Evolutionary conservation across 1,140 invertebrate genomes (phyloP).

Genomic region (Pseudomyrmex cubaensis): DNA sequence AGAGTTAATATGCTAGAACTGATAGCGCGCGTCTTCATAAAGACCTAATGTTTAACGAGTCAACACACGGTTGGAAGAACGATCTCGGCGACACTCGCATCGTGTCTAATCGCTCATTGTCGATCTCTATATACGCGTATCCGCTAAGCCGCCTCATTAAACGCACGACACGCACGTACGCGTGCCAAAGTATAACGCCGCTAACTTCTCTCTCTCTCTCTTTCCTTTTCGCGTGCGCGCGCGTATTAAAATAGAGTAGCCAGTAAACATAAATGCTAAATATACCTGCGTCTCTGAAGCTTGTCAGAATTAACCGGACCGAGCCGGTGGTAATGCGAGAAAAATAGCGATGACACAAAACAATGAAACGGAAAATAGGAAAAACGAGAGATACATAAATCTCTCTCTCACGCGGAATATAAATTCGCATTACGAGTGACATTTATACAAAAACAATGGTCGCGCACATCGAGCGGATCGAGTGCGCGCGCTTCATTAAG

Average conservation of each 20-base stretch:
- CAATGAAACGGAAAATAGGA: background rate
- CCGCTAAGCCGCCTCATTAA: slow-evolving; percentile 14
- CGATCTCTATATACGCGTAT: slow-evolving; percentile 22
- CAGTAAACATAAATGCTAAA: slow-evolving; percentile 74
- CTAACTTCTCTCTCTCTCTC: slow-evolving; percentile 27
- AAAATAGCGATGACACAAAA: slow-evolving; percentile 51
- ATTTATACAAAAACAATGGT: background rate
- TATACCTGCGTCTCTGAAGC: slow-evolving; percentile 58
- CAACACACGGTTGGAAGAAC: background rate
- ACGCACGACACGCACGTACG: background rate
- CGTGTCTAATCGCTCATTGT: slow-evolving; percentile 9
- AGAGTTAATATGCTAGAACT: background rate
- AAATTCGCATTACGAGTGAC: background rate
- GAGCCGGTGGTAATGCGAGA: slow-evolving; percentile 49
- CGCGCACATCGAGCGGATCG: background rate
- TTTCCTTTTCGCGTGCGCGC: background rate
- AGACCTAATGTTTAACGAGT: background rate
- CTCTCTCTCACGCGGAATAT: background rate
- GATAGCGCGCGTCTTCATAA: background rate
- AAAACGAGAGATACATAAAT: background rate
- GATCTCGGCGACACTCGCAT: slow-evolving; percentile 14
- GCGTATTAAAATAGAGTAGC: slow-evolving; percentile 70
- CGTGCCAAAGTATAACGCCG: slow-evolving; percentile 51
- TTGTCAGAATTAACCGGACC: slow-evolving; percentile 64
- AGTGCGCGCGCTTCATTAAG: background rate